Evolutionary conservation across 2,888 invertebrate species (phyloP), one percentile per base, ranked within the genome.

Genomic region (Leptopilina myrica): DNA sequence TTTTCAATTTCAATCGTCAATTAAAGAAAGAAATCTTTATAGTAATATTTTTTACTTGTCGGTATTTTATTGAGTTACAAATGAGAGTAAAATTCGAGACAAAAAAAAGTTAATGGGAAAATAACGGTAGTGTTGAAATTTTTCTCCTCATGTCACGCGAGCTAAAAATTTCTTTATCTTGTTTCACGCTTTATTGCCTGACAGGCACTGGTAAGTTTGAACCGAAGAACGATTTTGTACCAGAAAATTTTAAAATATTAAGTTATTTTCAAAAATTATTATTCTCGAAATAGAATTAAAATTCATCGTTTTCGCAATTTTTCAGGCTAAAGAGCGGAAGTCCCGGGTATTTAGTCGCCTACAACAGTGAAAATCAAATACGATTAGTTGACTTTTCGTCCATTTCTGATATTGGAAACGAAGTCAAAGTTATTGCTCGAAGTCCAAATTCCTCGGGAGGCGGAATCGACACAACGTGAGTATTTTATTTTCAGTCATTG

Each of bases 261-360:
- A n/a, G n/a, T n/a, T n/a, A n/a, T n/a, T n/a, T n/a, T n/a, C n/a
- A n/a, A n/a, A n/a, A n/a, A n/a, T n/a, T n/a, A n/a, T n/a, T n/a
- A n/a, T 20, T 20, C 20, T 20, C 20, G 20, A 20, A 20, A 20
- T 20, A 20, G 20, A 20, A 20, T 20, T 20, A 20, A 33, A 33
- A 33, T 33, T 33, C 3, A 33, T 33, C 5, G 0, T 4, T 33
- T 33, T 33, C 3, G 33, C 33, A 33, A 33, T 33, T 43, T 43
- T 84, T 88, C 89, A 96, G 97, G 92, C 93, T 95, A 89, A 95
- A 95, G 90, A 91, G 94, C 20, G 96, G 96, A 0, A 95, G 95
- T 92, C 96, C 96, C 0, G 96, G 96, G 26, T 96, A 94, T 92
- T 92, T 96, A 85, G 95, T 96, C 40, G 94, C 95, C 75, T 94